These are phyloP conservation scores for Silurus aristotelis DNA, from an alignment of 2,797 vertebrate species.

Conservation along the genomic window DNA sequence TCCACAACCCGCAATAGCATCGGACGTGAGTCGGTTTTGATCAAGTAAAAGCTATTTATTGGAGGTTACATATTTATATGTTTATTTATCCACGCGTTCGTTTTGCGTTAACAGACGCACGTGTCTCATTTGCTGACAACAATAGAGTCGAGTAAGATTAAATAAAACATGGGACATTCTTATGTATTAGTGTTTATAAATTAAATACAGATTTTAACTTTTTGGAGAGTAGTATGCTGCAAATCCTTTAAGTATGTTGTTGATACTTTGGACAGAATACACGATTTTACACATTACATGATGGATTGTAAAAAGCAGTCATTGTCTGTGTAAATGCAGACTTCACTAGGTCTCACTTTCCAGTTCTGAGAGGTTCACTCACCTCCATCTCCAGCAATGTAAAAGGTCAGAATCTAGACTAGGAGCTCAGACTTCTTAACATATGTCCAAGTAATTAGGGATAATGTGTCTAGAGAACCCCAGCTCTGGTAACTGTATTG, in stretches of 20 bases:
- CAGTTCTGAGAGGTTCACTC: background rate
- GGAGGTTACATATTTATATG: background rate
- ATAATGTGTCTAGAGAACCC: background rate
- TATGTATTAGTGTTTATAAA: background rate
- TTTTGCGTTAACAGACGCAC: background rate
- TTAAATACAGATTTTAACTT: background rate
- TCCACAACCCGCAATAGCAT: background rate
- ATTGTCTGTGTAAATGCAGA: background rate
- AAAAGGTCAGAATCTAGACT: background rate
- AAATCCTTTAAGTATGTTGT: background rate
- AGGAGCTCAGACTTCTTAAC: background rate
- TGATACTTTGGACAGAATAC: background rate
- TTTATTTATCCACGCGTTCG: background rate
- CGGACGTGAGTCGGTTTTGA: background rate
- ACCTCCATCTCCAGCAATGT: background rate
- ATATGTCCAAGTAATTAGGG: background rate
- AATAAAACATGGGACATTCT: background rate
- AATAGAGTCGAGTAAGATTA: background rate
- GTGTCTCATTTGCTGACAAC: background rate
- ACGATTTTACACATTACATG: background rate
- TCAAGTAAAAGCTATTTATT: background rate
- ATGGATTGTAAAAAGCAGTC: background rate
- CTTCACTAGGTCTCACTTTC: background rate
- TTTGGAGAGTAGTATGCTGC: background rate
- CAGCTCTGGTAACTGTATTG: background rate